Conservation (phyloP, 1,140 invertebrate species). For the Forficula auricularia region DNA sequence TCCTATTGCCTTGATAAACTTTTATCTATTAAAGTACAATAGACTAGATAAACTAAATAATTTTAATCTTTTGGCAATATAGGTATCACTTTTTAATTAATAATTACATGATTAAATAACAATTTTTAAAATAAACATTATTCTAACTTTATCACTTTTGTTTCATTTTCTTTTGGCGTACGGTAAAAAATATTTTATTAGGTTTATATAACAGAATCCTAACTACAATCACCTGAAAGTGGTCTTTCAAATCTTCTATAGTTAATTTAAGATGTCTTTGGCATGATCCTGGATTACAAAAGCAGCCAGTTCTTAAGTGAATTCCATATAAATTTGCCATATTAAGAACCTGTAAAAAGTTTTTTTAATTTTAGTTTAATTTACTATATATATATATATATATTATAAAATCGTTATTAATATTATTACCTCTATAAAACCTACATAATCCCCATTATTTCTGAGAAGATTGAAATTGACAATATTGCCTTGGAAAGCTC, state of each 20-base stretch:
- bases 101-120: too few species aligned
- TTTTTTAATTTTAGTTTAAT: not conserved
- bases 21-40: too few species aligned
- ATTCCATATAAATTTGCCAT: conserved; percentile 75
- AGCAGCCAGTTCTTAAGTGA: conserved; percentile 79
- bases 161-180: too few species aligned
- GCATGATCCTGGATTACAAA: conserved; percentile 93
- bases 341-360: conserved; percentile 54
- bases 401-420: not conserved
- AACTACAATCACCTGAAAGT: conserved; percentile 65
- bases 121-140: too few species aligned
- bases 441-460: conserved; percentile 58
- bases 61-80: too few species aligned
- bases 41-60: too few species aligned
- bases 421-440: conserved; percentile 58
- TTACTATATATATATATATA: not conserved
- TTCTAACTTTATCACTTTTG: too few species aligned
- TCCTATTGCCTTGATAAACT: too few species aligned
- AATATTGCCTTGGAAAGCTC: conserved; percentile 56
- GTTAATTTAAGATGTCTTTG: conserved; percentile 58
- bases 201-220: too few species aligned
- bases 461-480: conserved; percentile 78
- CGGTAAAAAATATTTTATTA: too few species aligned
- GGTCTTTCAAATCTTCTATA: conserved; percentile 47
- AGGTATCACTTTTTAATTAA: too few species aligned